phyloP scores from a whole-genome alignment of 2,797 vertebrate species.

The Loris lydekkerianus region DNA sequence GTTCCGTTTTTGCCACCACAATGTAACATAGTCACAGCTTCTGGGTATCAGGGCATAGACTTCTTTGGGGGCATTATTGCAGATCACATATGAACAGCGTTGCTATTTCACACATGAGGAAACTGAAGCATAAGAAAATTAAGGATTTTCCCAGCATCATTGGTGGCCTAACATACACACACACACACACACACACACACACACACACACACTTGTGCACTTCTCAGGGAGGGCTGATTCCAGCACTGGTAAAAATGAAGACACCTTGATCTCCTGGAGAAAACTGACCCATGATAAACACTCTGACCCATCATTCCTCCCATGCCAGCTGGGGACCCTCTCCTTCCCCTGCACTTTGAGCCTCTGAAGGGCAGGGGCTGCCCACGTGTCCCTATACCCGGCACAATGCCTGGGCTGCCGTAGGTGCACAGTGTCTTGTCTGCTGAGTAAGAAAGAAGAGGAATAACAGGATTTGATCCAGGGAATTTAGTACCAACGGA shows the following conservation, averaged over 20 bases:
- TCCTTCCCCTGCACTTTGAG: neutral
- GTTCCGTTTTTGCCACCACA: neutral
- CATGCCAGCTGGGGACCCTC: neutral
- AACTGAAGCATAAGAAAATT: neutral
- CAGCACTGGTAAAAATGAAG: neutral
- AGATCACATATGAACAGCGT: no score
- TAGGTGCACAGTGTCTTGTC: neutral
- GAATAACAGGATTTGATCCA: no score
- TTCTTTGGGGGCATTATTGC: neutral
- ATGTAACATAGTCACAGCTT: rapidly evolving
- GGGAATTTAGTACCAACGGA: neutral
- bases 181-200: neutral
- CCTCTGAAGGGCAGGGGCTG: neutral
- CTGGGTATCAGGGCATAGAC: rapidly evolving
- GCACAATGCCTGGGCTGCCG: neutral
- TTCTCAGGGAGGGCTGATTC: neutral
- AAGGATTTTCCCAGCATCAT: rapidly evolving
- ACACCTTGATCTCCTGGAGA: neutral
- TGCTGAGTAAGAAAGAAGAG: neutral
- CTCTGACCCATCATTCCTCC: neutral
- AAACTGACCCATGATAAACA: neutral
- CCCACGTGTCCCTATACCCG: neutral
- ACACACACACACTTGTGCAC: neutral
- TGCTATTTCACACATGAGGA: neutral
- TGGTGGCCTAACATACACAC: no score